Evolutionary conservation across 1,140 invertebrate species (phyloP), one percentile per base, ranked within the genome.

Genomic region (Danaus plexippus): DNA sequence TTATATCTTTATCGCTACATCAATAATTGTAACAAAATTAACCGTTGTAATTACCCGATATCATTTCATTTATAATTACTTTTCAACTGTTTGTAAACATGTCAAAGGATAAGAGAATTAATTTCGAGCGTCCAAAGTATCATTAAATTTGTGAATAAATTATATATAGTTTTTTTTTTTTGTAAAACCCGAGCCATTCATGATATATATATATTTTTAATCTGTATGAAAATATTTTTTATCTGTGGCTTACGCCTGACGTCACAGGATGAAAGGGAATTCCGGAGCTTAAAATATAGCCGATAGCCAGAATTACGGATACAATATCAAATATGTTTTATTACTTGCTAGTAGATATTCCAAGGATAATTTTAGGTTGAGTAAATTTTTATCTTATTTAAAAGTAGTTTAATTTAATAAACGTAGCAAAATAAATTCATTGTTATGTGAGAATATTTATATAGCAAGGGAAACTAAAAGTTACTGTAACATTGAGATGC

Each of bases 21-120:
- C 22, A 32, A 32, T 32, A 32, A 32, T 4, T 32, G 22, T 32
- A 3, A 64, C 58, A 67, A 66, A 54, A 52, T 59, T 59, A 47
- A 47, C 46, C 53, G 43, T 59, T 52, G 60, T 68, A 63, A 68
- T 65, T 68, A 60, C 56, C 54, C 54, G 64, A 63, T 66, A 63
- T 57, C 41, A 41, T 44, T 63, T 63, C 59, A 59, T 62, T 63
- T 48, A 50, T 56, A 64, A 12, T 56, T 50, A 47, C 52, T 50
- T 54, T 53, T 32, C 47, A 50, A 50, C 47, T 54, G 13, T 41
- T 54, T 12, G 44, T 40, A 54, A 47, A 12, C 41, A 32, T 51
- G 44, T 49, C 52, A 61, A 49, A 45, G 52, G 52, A 47, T 44
- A 54, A 40, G 15, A 40, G 11, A 61, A 44, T 10, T 22, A 51